These are phyloP conservation scores for Drymonia ruficornis DNA, from an alignment of 2,888 invertebrate species.

Conservation along the genomic window DNA sequence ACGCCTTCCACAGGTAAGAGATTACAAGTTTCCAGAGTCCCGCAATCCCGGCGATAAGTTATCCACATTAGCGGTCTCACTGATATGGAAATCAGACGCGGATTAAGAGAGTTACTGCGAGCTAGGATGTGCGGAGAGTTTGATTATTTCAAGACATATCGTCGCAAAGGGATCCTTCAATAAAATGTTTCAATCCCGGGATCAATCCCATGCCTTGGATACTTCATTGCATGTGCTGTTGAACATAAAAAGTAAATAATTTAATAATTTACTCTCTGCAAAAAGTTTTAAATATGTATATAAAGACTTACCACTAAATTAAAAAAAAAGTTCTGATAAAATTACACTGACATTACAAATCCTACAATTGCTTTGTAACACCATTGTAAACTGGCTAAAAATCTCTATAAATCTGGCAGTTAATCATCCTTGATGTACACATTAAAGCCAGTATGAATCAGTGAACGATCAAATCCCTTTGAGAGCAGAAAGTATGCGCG, in stretches of 20 bases:
- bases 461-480: slow-evolving; percentile 4
- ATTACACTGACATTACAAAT: too few relatives aligned
- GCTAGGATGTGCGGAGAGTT: slow-evolving; percentile 53
- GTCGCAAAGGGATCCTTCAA: slow-evolving; percentile 6
- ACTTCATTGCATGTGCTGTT: too few relatives aligned
- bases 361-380: too few relatives aligned
- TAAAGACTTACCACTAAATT: too few relatives aligned
- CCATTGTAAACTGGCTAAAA: too few relatives aligned
- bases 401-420: too few relatives aligned
- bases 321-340: too few relatives aligned
- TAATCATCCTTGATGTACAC: background rate
- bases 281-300: too few relatives aligned
- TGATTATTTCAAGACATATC: slow-evolving; percentile 60
- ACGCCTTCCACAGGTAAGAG: slow-evolving; percentile 1
- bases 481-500: slow-evolving; percentile 16
- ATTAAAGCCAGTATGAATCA: background rate
- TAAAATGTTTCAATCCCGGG: too few relatives aligned
- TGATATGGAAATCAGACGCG: slow-evolving; percentile 48
- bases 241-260: too few relatives aligned
- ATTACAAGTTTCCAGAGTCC: slow-evolving; percentile 20
- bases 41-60: slow-evolving; percentile 38
- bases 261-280: too few relatives aligned
- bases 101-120: slow-evolving; percentile 59
- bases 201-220: too few relatives aligned
- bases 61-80: slow-evolving; percentile 38